Percentiles rank a stretch among this genome's conserved stretches.
Conservation (phyloP, 2,113 vertebrate species). For the Thamnophis sirtalis region DNA sequence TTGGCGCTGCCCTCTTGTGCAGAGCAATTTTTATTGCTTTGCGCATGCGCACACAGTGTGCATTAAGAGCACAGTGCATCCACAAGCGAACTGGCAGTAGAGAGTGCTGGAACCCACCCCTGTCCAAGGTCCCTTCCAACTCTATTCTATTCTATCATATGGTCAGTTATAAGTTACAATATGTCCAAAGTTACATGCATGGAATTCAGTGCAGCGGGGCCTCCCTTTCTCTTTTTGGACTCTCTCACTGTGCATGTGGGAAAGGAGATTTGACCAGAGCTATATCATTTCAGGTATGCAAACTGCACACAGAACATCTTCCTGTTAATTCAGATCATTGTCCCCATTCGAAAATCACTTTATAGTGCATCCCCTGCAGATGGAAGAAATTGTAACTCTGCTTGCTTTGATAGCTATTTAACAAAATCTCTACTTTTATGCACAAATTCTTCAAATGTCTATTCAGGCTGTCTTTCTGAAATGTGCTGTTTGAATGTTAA, state of each 20-base stretch:
- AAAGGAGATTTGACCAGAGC: not conserved
- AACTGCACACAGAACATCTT: not conserved
- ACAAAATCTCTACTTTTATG: not conserved
- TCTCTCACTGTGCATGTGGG: not conserved
- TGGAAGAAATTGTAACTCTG: not conserved
- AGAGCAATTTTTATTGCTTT: too few species aligned
- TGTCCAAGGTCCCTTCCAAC: too few species aligned
- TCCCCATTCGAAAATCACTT: not conserved
- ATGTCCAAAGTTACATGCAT: not conserved
- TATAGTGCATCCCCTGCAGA: not conserved
- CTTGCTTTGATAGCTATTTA: not conserved
- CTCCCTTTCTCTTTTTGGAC: not conserved
- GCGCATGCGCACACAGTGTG: too few species aligned
- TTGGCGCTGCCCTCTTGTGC: too few species aligned
- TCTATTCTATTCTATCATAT: not conserved
- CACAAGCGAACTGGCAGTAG: too few species aligned
- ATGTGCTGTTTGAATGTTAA: not conserved
- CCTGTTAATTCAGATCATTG: not conserved
- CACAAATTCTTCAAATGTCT: not conserved
- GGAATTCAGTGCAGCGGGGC: not conserved
- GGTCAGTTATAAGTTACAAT: not conserved
- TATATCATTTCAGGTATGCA: not conserved
- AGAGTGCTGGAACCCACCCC: too few species aligned
- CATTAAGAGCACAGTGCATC: too few species aligned
- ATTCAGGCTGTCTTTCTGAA: not conserved